phyloP scores from a whole-genome alignment of 2,888 invertebrate species.

The Andrena praecox region DNA sequence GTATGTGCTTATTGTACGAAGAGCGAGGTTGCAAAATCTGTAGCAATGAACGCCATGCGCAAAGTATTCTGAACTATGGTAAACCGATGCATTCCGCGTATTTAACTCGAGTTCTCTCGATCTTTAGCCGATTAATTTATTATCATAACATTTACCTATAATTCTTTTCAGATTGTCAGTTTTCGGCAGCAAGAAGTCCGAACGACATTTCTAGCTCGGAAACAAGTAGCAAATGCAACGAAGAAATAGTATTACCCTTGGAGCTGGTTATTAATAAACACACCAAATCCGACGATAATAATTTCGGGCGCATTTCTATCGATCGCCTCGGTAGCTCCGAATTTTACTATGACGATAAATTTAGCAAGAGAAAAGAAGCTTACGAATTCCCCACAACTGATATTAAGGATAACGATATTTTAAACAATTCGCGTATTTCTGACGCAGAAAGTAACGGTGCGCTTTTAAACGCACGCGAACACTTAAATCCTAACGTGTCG shows the following conservation, averaged over 20 bases:
- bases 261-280: constrained; percentile 72
- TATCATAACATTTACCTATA: neutral
- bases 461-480: constrained; percentile 39
- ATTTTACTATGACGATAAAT: constrained; percentile 25
- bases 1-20: constrained; percentile 89
- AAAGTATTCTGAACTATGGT: constrained; percentile 66
- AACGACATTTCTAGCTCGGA: constrained; percentile 14
- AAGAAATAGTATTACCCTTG: constrained; percentile 65
- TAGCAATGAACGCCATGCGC: constrained; percentile 55
- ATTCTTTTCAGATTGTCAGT: constrained; percentile 39
- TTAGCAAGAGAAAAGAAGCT: constrained; percentile 17
- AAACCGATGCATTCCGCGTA: constrained; percentile 4
- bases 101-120: neutral
- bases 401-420: constrained; percentile 19
- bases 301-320: constrained; percentile 31
- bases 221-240: constrained; percentile 23
- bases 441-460: constrained; percentile 47
- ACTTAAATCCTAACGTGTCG: constrained; percentile 33
- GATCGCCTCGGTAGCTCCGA: constrained; percentile 21
- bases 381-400: constrained; percentile 24
- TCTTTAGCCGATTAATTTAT: constrained; percentile 10
- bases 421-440: constrained; percentile 46
- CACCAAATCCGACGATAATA: constrained; percentile 39
- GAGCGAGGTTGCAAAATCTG: constrained; percentile 89
- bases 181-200: constrained; percentile 6